Percentiles rank a stretch among this genome's conserved stretches.
phyloP scores from a whole-genome alignment of 2,797 vertebrate genomes.

The Fringilla coelebs region DNA sequence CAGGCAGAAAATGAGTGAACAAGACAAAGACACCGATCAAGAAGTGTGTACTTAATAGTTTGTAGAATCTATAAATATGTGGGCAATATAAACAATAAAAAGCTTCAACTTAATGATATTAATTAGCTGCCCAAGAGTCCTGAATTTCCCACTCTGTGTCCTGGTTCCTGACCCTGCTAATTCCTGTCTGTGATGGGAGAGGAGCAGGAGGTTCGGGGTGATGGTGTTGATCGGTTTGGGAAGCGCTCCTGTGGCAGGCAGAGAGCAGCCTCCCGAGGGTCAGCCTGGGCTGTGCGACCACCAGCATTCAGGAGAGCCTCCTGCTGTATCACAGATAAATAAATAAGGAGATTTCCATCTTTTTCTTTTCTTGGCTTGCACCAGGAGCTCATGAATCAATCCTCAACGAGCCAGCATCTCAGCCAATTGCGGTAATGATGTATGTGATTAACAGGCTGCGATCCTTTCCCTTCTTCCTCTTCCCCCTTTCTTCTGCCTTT shows the following conservation, averaged over 20 bases:
- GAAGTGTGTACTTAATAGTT: background rate
- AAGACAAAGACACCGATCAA: background rate
- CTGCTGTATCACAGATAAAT: constrained; percentile 6
- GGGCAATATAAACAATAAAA: background rate
- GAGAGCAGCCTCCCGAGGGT: background rate
- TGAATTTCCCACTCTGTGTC: background rate
- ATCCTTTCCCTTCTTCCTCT: background rate
- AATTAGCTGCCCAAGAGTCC: background rate
- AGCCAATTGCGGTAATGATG: constrained; percentile 48
- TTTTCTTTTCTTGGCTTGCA: background rate
- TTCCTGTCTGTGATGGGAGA: constrained; percentile 3
- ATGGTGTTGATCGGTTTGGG: background rate
- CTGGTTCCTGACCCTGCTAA: background rate
- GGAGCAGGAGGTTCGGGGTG: background rate
- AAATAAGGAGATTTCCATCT: background rate
- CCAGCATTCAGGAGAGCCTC: background rate
- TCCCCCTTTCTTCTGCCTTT: background rate
- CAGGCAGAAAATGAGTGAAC: background rate
- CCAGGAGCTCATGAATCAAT: constrained; percentile 29
- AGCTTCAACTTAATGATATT: background rate
- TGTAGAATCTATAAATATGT: background rate
- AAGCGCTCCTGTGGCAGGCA: background rate
- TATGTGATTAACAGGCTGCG: constrained; percentile 27
- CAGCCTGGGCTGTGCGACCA: background rate
- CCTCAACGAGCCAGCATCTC: constrained; percentile 40